These are phyloP conservation scores for Heteractis magnifica DNA, from an alignment of 92 coral and sea anemone species.

Conservation along the genomic window DNA sequence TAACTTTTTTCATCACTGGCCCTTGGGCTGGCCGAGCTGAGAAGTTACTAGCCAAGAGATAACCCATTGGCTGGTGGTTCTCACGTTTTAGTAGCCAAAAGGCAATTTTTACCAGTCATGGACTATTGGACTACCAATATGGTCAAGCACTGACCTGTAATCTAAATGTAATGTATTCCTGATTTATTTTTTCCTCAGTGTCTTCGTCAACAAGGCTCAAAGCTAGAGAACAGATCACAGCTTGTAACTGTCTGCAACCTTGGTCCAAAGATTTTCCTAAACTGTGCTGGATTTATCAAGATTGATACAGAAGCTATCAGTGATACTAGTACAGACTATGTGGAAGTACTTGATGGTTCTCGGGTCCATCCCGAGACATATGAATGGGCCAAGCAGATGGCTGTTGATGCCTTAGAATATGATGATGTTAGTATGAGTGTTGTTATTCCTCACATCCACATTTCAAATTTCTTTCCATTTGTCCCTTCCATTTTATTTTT, in stretches of 20 bases:
- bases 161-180: too few species aligned
- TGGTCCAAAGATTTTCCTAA: conserved; percentile 95
- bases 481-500: not conserved
- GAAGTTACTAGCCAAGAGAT: too few species aligned
- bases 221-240: conserved; percentile 96
- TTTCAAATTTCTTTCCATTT: not conserved
- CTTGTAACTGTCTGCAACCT: conserved; percentile 94
- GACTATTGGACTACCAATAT: too few species aligned
- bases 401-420: conserved; percentile 95
- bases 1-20: too few species aligned
- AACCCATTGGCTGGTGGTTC: too few species aligned
- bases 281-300: conserved; percentile 97
- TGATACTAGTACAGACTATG: conserved; percentile 84
- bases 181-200: conserved; percentile 42
- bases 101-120: too few species aligned
- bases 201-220: conserved; percentile 88
- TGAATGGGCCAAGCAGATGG: conserved; percentile 99
- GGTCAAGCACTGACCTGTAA: too few species aligned
- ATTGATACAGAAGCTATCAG: conserved; percentile 85
- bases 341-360: conserved; percentile 95
- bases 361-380: conserved; percentile 98
- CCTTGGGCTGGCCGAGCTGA: too few species aligned
- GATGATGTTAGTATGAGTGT: conserved; percentile 66
- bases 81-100: too few species aligned
- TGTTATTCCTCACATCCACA: not conserved